These are phyloP conservation scores for Scaptomyza reducta DNA, from an alignment of 2,888 invertebrate species.

Conservation along the genomic window DNA sequence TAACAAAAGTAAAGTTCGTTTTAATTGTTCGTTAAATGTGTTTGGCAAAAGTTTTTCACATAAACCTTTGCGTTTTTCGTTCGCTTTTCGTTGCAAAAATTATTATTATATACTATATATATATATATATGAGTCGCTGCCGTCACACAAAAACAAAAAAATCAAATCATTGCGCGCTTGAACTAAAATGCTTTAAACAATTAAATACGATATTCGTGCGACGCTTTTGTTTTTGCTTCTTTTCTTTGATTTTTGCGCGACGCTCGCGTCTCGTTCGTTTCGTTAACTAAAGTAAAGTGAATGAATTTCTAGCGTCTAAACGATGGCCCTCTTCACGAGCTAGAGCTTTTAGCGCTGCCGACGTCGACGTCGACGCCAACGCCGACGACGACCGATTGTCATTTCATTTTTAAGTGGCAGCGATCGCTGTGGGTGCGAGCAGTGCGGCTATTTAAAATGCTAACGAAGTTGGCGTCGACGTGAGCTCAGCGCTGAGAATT, in stretches of 20 bases:
- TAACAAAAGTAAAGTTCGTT: conserved; percentile 69
- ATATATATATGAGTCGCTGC: conserved; percentile 23
- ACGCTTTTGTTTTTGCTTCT: conserved; percentile 9
- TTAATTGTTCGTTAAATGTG: conserved; percentile 69
- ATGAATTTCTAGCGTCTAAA: conserved; percentile 47
- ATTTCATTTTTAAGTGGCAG: conserved; percentile 45
- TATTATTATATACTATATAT: conserved; percentile 16
- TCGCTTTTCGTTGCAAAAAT: conserved; percentile 48
- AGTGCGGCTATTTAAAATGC: conserved; percentile 29
- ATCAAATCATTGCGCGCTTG: conserved; percentile 30
- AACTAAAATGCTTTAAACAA: conserved; percentile 22
- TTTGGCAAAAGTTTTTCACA: conserved; percentile 40
- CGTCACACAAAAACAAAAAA: conserved; percentile 40
- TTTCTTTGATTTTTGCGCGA: conserved; percentile 53
- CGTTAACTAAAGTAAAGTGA: conserved; percentile 80
- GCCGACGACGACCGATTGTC: conserved; percentile 37
- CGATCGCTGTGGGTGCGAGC: conserved; percentile 45
- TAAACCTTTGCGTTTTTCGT: conserved; percentile 57
- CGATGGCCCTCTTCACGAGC: conserved; percentile 10
- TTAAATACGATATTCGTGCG: conserved; percentile 35
- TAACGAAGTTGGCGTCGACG: conserved; percentile 31
- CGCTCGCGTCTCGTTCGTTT: conserved; percentile 82
- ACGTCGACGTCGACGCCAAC: conserved; percentile 18
- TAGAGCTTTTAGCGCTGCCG: conserved; percentile 36
- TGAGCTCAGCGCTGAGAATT: conserved; percentile 57